phyloP scores from a whole-genome alignment of 2,797 vertebrate genomes.

The Amblyraja radiata region DNA sequence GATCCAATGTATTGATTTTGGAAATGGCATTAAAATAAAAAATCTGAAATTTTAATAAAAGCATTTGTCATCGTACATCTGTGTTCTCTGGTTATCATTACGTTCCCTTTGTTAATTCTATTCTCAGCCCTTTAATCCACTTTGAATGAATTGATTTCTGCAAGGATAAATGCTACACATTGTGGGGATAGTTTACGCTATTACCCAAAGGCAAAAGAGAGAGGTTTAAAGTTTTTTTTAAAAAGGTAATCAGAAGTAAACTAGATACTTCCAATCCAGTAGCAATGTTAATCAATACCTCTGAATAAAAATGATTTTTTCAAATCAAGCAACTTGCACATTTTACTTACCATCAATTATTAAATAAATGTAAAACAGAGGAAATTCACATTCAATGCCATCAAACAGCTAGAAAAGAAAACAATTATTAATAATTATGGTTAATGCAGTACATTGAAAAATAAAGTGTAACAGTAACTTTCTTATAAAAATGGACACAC shows the following conservation, averaged over 20 bases:
- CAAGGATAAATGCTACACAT: too few species aligned
- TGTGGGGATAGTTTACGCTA: too few species aligned
- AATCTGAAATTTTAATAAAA: background rate
- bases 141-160: too few species aligned
- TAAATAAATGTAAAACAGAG: constrained; percentile 95
- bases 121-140: too few species aligned
- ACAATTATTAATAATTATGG: constrained; percentile 31
- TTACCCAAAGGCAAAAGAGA: too few species aligned
- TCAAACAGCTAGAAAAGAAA: constrained; percentile 82
- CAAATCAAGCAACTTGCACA: background rate
- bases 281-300: background rate
- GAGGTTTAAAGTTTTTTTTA: too few species aligned
- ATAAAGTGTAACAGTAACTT: background rate
- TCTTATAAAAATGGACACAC: background rate
- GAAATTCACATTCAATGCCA: constrained; percentile 97
- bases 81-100: background rate
- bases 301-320: background rate
- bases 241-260: background rate
- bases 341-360: constrained; percentile 88
- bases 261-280: background rate
- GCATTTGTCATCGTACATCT: background rate
- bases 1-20: too few species aligned
- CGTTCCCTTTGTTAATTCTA: background rate
- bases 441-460: background rate
- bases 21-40: too few species aligned